phyloP scores from a whole-genome alignment of 2,797 vertebrate genomes.

The Coregonus sp. region DNA sequence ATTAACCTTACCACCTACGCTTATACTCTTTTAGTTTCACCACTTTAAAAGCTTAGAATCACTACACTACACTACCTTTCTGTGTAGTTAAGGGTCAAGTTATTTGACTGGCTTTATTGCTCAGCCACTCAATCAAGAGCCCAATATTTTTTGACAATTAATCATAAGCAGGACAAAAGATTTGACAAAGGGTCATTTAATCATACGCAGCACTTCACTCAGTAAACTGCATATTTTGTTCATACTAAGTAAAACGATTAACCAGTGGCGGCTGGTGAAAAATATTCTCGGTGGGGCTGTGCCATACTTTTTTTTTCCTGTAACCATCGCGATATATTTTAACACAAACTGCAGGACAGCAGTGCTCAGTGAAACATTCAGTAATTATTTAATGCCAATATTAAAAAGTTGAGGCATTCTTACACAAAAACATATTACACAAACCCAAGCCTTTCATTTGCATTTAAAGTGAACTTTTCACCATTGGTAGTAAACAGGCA shows the following conservation, averaged over 20 bases:
- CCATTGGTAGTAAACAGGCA: too few relatives aligned
- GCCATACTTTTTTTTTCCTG: too few relatives aligned
- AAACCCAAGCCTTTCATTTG: too few relatives aligned
- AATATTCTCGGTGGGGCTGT: too few relatives aligned
- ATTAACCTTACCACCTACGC: constrained; percentile 55
- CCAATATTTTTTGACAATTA: neutral
- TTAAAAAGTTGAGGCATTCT: too few relatives aligned
- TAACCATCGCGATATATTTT: too few relatives aligned
- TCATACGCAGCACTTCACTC: neutral
- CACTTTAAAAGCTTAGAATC: constrained; percentile 27
- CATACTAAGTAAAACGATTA: neutral
- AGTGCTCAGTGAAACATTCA: too few relatives aligned
- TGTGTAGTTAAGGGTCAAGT: neutral
- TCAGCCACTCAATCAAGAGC: neutral
- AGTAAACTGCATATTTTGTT: neutral
- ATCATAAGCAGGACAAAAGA: neutral
- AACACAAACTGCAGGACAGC: too few relatives aligned
- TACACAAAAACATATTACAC: too few relatives aligned
- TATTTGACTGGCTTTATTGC: neutral
- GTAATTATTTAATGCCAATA: too few relatives aligned
- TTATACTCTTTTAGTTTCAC: neutral
- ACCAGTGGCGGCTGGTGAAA: too few relatives aligned
- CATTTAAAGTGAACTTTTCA: too few relatives aligned
- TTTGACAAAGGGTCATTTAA: neutral
- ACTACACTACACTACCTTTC: neutral